Base-by-base conservation (phyloP, 2,888 invertebrate species). In the Lithophane semibrunnea region DNA sequence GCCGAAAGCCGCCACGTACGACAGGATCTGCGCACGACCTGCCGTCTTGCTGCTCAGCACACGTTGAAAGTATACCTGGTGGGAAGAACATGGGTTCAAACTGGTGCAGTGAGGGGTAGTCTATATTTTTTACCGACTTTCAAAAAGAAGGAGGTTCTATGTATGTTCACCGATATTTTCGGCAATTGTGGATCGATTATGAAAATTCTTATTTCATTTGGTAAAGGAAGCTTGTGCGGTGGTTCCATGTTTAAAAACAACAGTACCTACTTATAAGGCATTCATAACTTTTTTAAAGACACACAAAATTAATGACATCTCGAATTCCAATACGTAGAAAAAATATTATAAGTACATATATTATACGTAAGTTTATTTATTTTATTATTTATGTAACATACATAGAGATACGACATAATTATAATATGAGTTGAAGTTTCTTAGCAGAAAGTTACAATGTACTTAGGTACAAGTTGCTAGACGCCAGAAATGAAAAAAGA, bases 31-130 rank as follows among this genome's bases (percentile, higher is more conserved):
- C 63, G 99, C 99, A 74, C 99, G 98, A 12, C 98, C 98, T 0
- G 99, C 99, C 0, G 99, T 98, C 97, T 99, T 99, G 91, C 99
- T 99, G 81, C 99, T 99, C 90, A 99, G 97, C 72, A 99, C 99
- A 63, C 99, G 97, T 97, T 99, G 99, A 96, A 99, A 99, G 94
- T 99, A 99, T 52, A 99, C 99, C 98, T 98, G 94, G 5, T 54
- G 21, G 24, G 60, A 47, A 75, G 13, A 12, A 64, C 5, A 60
- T 16, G 16, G 42, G 3, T 16, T 42, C 42, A 3, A 42, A 42
- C 47, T 18, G 8, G 63, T 63, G 21, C 13, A 13, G 18, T 37
- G 2, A 21, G 18, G 3, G 1, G 13, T 3, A 52, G 5, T 61
- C 16, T 29, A 1, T 24, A 13, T 16, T 18, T 24, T 21, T 18